Percentiles rank a stretch among this genome's conserved stretches.
Conservation (phyloP, 92 coral and sea anemone species). For the Metridium senile region DNA sequence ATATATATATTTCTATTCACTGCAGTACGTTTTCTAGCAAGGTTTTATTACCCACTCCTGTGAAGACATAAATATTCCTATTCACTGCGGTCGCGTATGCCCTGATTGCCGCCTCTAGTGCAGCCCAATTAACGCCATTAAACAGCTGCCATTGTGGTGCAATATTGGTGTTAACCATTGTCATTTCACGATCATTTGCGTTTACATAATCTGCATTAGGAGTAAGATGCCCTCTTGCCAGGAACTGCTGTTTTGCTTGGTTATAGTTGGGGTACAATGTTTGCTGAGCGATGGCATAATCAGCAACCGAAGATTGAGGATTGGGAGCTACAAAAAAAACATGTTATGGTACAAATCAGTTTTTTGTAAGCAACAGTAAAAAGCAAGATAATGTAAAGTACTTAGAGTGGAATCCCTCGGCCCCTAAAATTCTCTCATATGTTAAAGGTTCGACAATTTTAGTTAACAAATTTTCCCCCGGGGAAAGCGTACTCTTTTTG, state of each 20-base stretch:
- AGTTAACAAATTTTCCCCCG: no score
- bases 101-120: constrained; percentile 10
- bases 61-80: background rate
- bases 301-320: background rate
- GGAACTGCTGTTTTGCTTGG: background rate
- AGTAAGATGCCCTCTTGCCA: constrained; percentile 32
- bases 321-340: constrained; percentile 12
- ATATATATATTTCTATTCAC: no score
- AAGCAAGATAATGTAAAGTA: no score
- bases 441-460: no score
- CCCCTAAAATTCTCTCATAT: no score
- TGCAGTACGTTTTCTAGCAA: background rate
- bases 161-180: constrained; percentile 39
- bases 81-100: constrained; percentile 2
- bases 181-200: constrained; percentile 3
- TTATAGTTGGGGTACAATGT: background rate
- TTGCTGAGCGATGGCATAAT: background rate
- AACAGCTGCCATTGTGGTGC: constrained; percentile 46
- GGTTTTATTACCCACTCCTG: constrained; percentile 4
- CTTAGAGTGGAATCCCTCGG: no score
- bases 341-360: no score
- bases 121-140: constrained; percentile 16
- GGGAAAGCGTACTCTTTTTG: no score
- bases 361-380: background rate
- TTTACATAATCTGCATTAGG: constrained; percentile 14